phyloP scores from a whole-genome alignment of 2,113 vertebrate genomes.

The Austrofundulus limnaeus region DNA sequence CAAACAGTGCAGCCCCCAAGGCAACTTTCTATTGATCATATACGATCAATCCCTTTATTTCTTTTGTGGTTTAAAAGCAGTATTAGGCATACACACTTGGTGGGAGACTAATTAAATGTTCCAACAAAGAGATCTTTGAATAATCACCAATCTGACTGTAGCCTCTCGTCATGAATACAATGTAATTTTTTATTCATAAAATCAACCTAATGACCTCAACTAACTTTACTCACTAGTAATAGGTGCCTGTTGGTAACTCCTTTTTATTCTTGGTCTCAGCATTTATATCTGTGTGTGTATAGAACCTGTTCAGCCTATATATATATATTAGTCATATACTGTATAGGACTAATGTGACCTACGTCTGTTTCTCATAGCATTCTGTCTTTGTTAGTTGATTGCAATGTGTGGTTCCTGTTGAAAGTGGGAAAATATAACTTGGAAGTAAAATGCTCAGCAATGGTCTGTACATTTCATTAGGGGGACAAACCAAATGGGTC shows the following conservation, averaged over 20 bases:
- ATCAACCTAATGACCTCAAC: conserved; percentile 53
- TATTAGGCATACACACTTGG: conserved; percentile 16
- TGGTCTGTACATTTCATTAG: no score
- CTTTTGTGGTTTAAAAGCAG: conserved; percentile 54
- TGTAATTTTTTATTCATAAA: conserved; percentile 60
- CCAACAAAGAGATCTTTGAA: conserved; percentile 43
- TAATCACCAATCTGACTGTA: conserved; percentile 36
- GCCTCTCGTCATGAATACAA: conserved; percentile 49
- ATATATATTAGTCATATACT: no score
- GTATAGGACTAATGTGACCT: no score
- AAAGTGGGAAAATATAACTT: no score
- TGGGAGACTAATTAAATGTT: conserved; percentile 56
- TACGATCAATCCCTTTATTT: conserved; percentile 62
- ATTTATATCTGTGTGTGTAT: conserved; percentile 4
- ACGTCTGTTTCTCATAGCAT: no score
- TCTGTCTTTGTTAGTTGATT: no score
- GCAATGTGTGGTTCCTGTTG: no score
- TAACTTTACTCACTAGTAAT: conserved; percentile 47
- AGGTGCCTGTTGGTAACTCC: conserved; percentile 14
- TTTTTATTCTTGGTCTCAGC: conserved; percentile 3
- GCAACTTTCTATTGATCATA: conserved; percentile 49
- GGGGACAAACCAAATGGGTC: no score
- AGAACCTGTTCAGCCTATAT: no score
- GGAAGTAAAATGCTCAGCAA: no score
- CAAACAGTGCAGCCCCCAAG: conserved; percentile 36